These are phyloP conservation scores for Pteromalus puparum DNA, from an alignment of 1,140 invertebrate species.

Conservation along the genomic window DNA sequence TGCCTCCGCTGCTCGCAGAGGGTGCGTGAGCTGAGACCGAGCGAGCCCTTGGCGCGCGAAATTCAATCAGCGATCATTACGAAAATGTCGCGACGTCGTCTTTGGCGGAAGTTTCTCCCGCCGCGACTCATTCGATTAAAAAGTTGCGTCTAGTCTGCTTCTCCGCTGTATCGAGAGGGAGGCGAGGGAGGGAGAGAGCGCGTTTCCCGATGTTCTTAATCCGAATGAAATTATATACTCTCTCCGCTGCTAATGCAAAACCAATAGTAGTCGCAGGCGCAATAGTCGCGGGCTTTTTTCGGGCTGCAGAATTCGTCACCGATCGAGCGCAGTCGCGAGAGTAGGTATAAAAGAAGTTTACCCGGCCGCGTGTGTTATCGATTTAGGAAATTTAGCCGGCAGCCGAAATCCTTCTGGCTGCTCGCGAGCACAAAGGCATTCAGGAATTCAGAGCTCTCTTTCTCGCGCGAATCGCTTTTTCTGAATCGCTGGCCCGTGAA, in stretches of 20 bases:
- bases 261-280: slow-evolving; percentile 45
- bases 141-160: slow-evolving; percentile 33
- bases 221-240: slow-evolving; percentile 33
- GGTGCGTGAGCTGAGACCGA: neutral
- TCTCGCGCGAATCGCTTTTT: slow-evolving; percentile 34
- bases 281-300: no score
- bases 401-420: neutral
- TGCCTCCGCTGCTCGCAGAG: neutral
- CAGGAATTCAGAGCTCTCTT: no score
- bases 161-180: neutral
- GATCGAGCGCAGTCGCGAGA: no score
- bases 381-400: slow-evolving; percentile 19
- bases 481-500: slow-evolving; percentile 26
- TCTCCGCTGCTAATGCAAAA: slow-evolving; percentile 40
- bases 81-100: slow-evolving; percentile 30
- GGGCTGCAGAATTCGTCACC: no score
- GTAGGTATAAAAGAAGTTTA: no score
- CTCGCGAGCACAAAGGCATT: no score
- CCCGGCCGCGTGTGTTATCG: no score
- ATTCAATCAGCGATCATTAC: slow-evolving; percentile 42
- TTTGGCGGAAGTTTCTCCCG: slow-evolving; percentile 25
- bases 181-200: neutral
- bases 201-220: slow-evolving; percentile 39
- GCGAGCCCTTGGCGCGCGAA: neutral
- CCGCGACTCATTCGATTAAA: slow-evolving; percentile 43